Conservation (phyloP, 2,113 vertebrate species). For the Muscicapa adusta region DNA sequence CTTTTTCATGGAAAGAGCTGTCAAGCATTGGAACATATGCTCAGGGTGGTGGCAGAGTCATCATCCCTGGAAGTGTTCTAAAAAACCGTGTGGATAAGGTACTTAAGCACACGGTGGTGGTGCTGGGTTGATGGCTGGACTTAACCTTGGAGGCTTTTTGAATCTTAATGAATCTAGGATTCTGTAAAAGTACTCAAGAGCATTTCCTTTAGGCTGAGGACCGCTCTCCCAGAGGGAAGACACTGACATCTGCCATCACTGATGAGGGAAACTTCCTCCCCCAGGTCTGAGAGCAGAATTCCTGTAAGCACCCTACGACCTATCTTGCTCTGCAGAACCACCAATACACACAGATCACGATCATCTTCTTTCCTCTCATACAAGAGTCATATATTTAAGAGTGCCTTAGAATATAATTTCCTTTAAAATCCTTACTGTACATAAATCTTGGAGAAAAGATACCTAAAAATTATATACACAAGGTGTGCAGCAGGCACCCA, state of each 20-base stretch:
- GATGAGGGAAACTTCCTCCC: neutral
- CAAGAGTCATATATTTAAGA: neutral
- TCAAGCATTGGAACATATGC: neutral
- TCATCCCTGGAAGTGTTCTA: rapidly evolving
- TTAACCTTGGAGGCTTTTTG: neutral
- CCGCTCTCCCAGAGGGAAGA: neutral
- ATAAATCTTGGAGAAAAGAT: neutral
- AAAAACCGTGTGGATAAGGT: rapidly evolving
- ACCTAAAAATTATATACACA: neutral
- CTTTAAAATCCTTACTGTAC: neutral
- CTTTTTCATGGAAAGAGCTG: neutral
- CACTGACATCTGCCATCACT: neutral
- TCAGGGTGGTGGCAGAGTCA: neutral
- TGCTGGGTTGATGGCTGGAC: rapidly evolving
- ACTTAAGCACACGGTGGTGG: neutral
- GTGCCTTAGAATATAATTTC: neutral
- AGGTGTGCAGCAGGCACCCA: neutral
- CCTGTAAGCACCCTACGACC: neutral
- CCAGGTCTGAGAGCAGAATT: neutral
- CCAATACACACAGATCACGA: rapidly evolving
- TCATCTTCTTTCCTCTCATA: neutral
- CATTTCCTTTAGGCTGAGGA: neutral
- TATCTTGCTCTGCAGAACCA: neutral
- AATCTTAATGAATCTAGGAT: neutral
- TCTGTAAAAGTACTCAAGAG: neutral